Conservation (phyloP, 2,888 invertebrate genomes). For the Aphrophora alni region DNA sequence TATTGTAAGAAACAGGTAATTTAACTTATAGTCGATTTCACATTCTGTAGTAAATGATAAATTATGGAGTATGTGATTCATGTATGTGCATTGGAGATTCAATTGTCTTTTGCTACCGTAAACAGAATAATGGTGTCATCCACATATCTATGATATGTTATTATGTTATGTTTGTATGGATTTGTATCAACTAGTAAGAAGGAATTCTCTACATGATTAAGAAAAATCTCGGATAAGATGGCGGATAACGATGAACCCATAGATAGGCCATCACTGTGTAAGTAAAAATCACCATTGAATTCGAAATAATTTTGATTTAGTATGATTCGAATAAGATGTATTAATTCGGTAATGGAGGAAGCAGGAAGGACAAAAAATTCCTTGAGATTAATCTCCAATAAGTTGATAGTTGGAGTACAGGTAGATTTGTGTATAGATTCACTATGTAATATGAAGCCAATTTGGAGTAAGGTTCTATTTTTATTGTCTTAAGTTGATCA, state of each 20-base stretch:
- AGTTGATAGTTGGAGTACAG: background rate
- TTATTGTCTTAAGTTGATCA: background rate
- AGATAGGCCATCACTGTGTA: too few species aligned
- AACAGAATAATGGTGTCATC: too few species aligned
- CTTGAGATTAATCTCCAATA: background rate
- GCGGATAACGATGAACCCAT: slow-evolving; percentile 17
- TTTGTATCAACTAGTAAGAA: too few species aligned
- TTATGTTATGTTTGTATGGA: too few species aligned
- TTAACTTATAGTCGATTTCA: too few species aligned
- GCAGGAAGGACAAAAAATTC: background rate
- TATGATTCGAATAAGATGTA: too few species aligned
- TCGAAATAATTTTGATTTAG: slow-evolving; percentile 10
- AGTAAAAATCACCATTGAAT: slow-evolving; percentile 4
- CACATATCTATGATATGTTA: too few species aligned
- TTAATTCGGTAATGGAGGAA: background rate
- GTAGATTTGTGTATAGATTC: slow-evolving; percentile 24
- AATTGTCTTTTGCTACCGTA: too few species aligned
- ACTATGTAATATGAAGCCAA: slow-evolving; percentile 20
- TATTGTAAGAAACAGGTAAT: too few species aligned
- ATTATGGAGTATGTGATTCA: too few species aligned
- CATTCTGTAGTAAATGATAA: too few species aligned
- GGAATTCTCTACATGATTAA: slow-evolving; percentile 13
- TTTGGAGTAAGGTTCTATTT: background rate
- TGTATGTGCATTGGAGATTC: too few species aligned
- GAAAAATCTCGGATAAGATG: slow-evolving; percentile 2